Base-by-base conservation (phyloP, 2,797 vertebrate genomes). In the Rhodeus uyekii region DNA sequence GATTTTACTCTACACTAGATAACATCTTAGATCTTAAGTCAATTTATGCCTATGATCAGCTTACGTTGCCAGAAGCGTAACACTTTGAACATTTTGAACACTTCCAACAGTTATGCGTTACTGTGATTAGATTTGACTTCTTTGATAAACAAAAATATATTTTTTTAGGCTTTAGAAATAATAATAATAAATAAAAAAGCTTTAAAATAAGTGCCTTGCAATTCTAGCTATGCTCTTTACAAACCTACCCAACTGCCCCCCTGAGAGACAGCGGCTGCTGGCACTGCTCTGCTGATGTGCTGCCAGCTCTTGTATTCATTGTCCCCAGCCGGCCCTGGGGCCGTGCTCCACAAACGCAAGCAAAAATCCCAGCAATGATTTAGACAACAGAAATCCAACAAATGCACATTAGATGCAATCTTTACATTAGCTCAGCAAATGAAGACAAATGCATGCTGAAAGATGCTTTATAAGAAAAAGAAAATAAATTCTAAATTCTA, bases 371-470 rank as follows among this genome's bases (percentile, higher is more conserved):
- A 39, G 53, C 34, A 74, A 74, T 74, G 58, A 58, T 74, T 55
- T 27, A 55, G 71, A 74, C 71, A 46, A 74, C 34, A 74, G 34
- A 74, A 74, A 74, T 74, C 14, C 34, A 39, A 58, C 72, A 58
- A 39, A 58, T 3, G 72, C 72, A 74, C 72, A 58, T 39, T 58
- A 74, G 18, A 74, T 1, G 13, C 34, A 24, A n/a, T 74, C 13
- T 74, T 74, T 74, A 38, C 50, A 74, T 74, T 74, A 24, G 48
- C 34, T 74, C 50, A 74, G 72, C 72, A 74, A 55, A 58, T 39
- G 8, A 74, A 74, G 72, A 74, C 34, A 39, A 38, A 58, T 27
- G 50, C 50, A 38, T 9, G 4, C 34, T 38, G 22, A 55, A 14
- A 36, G 50, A 55, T n/a, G n/a, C n/a, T n/a, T n/a, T n/a, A n/a